These are phyloP conservation scores for Andrena minutula DNA, from an alignment of 2,888 invertebrate species.

Conservation along the genomic window DNA sequence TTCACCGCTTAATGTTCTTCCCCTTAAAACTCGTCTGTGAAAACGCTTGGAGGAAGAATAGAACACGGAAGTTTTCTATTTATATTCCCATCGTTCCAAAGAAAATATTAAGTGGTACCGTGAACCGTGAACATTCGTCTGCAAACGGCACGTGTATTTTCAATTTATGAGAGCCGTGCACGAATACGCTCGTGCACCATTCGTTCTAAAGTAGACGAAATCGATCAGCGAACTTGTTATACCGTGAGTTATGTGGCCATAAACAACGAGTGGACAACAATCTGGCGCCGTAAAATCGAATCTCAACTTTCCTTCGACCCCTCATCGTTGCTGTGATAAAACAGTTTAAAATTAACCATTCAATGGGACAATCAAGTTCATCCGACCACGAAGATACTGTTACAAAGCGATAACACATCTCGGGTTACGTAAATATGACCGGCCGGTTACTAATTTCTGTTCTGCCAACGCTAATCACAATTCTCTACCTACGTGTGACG, in stretches of 20 bases:
- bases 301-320: neutral
- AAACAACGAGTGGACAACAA: no score
- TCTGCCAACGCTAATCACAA: neutral
- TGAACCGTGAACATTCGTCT: neutral
- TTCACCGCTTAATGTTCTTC: neutral
- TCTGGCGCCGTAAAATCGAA: neutral
- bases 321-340: neutral
- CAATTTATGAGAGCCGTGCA: slow-evolving; percentile 5
- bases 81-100: neutral
- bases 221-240: neutral
- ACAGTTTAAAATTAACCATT: slow-evolving; percentile 5
- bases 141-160: neutral
- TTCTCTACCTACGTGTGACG: neutral
- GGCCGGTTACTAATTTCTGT: slow-evolving; percentile 24
- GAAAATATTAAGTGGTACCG: neutral
- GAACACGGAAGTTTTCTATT: neutral
- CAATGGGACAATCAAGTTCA: neutral
- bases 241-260: neutral
- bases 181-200: neutral
- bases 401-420: slow-evolving; percentile 36
- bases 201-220: neutral
- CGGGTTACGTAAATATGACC: slow-evolving; percentile 51
- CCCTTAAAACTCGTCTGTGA: neutral
- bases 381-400: slow-evolving; percentile 24
- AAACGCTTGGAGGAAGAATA: neutral